Percentiles rank a stretch among this genome's conserved stretches.
Conservation (phyloP, 2,113 vertebrate genomes). For the Pseudorasbora parva region DNA sequence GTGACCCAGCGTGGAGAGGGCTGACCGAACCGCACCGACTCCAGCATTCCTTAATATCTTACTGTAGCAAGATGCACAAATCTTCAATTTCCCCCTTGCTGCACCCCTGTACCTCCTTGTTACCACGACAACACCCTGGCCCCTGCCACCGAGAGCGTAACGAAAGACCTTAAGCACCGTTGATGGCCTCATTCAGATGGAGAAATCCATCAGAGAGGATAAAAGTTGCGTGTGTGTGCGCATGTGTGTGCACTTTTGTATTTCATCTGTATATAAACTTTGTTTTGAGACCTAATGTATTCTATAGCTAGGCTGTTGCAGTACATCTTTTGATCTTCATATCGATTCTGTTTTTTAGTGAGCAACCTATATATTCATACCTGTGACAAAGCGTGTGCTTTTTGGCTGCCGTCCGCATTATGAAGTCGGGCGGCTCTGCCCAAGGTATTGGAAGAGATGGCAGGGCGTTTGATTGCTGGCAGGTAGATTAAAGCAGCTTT, state of each 20-base stretch:
- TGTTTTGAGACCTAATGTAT: not conserved
- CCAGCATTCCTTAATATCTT: constrained; percentile 46
- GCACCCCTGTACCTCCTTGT: constrained; percentile 33
- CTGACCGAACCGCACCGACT: constrained; percentile 34
- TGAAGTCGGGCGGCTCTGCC: constrained; percentile 54
- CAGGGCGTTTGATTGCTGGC: constrained; percentile 70
- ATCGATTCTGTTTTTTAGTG: constrained; percentile 12
- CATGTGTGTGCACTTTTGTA: constrained; percentile 5
- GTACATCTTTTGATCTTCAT: constrained; percentile 1
- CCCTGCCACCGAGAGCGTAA: constrained; percentile 39
- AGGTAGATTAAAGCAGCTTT: constrained; percentile 74
- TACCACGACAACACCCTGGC: constrained; percentile 52
- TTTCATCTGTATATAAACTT: not conserved
- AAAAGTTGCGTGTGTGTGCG: constrained; percentile 33
- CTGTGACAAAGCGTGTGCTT: constrained; percentile 24
- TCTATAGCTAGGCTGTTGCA: not conserved
- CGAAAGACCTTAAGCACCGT: constrained; percentile 39
- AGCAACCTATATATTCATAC: not conserved
- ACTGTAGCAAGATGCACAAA: constrained; percentile 12
- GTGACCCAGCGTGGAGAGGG: constrained; percentile 45
- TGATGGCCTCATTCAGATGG: constrained; percentile 47
- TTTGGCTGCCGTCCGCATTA: constrained; percentile 62
- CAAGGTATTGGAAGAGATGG: constrained; percentile 64
- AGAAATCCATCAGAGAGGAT: constrained; percentile 1
- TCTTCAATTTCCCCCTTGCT: constrained; percentile 6